Evolutionary conservation across 2,888 invertebrate species (phyloP).

Genomic region (Ectropis crepuscularia): DNA sequence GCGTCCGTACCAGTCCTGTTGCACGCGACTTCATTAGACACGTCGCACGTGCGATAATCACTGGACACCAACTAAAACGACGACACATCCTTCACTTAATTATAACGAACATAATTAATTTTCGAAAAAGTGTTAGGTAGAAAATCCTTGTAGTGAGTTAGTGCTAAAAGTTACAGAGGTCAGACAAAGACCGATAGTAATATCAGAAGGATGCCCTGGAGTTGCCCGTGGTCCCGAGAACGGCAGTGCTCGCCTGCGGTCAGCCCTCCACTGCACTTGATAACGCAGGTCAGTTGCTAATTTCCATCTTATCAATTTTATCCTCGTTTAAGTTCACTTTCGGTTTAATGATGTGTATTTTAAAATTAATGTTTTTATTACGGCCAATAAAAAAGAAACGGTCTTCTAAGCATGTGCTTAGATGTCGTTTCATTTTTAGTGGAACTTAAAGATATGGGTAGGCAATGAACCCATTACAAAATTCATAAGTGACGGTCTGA

Average conservation of each 20-base stretch:
- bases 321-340: constrained; percentile 3
- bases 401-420: neutral
- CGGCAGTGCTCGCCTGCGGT: constrained; percentile 66
- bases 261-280: constrained; percentile 65
- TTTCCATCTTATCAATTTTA: constrained; percentile 14
- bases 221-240: constrained; percentile 77
- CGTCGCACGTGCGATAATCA: constrained; percentile 30
- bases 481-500: constrained; percentile 54
- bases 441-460: constrained; percentile 52
- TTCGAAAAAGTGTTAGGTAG: constrained; percentile 1
- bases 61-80: constrained; percentile 23
- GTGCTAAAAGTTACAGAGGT: constrained; percentile 52
- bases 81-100: neutral
- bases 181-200: constrained; percentile 51
- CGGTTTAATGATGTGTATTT: constrained; percentile 13
- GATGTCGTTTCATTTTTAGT: constrained; percentile 42
- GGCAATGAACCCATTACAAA: constrained; percentile 57
- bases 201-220: constrained; percentile 71
- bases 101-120: neutral
- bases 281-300: constrained; percentile 65
- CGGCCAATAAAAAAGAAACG: constrained; percentile 19
- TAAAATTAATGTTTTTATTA: constrained; percentile 14
- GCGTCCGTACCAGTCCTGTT: constrained; percentile 66
- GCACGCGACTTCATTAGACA: constrained; percentile 43
- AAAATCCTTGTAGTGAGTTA: constrained; percentile 32